These are phyloP conservation scores for Chaitophorus viminalis DNA, from an alignment of 2,888 invertebrate species.

Conservation along the genomic window DNA sequence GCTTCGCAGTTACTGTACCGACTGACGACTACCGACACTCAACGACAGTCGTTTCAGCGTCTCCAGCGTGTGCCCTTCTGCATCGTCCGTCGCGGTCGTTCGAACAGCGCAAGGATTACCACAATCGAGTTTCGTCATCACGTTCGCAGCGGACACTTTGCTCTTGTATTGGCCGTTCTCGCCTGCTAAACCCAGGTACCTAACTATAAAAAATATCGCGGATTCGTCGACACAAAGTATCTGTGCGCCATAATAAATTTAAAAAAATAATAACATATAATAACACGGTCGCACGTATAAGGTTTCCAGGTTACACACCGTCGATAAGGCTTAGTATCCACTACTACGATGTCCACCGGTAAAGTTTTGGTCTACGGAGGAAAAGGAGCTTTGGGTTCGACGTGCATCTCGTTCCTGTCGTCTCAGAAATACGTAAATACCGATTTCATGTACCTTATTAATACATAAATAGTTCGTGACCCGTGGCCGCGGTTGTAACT, in stretches of 20 bases:
- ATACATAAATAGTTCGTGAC: neutral
- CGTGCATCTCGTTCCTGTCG: conserved; percentile 89
- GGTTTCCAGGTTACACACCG: neutral
- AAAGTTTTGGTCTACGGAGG: conserved; percentile 94
- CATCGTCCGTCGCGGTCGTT: neutral
- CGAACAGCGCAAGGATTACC: neutral
- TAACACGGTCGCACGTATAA: neutral
- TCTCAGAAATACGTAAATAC: conserved; percentile 82
- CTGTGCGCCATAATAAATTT: neutral
- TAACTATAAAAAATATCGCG: too few species aligned
- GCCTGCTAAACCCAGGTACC: neutral
- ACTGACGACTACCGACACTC: too few species aligned
- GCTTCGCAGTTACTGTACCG: too few species aligned
- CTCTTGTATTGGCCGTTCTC: neutral
- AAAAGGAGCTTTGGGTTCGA: conserved; percentile 91
- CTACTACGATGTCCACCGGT: conserved; percentile 67
- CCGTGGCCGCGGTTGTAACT: too few species aligned
- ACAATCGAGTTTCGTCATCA: neutral
- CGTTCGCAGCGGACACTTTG: neutral
- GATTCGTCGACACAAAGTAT: neutral
- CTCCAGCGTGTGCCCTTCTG: neutral
- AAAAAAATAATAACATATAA: neutral
- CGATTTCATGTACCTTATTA: neutral
- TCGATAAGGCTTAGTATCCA: neutral
- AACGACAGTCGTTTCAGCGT: neutral